phyloP scores from a whole-genome alignment of 2,888 invertebrate species.

The Athripsodes cinereus region DNA sequence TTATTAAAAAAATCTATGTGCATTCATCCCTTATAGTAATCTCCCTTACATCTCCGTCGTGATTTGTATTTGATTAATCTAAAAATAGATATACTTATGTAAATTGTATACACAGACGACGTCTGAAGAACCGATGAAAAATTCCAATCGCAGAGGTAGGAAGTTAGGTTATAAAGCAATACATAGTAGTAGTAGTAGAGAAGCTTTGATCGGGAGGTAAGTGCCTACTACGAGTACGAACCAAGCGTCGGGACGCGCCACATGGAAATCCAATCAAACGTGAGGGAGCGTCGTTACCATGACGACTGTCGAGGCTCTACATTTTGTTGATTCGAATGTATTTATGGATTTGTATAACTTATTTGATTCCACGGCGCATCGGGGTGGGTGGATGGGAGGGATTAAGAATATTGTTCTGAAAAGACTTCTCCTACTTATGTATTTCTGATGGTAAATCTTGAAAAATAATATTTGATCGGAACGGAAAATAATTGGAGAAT shows the following conservation, averaged over 20 bases:
- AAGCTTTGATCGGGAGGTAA: too few species aligned
- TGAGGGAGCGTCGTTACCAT: constrained; percentile 25
- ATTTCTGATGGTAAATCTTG: background rate
- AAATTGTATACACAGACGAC: constrained; percentile 14
- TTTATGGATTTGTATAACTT: constrained; percentile 2
- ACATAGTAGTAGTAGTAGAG: too few species aligned
- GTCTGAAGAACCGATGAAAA: constrained; percentile 15
- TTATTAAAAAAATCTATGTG: too few species aligned
- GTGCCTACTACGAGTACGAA: too few species aligned
- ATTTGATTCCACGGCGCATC: constrained; percentile 1
- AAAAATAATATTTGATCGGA: background rate
- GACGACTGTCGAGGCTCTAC: constrained; percentile 20
- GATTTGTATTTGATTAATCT: background rate
- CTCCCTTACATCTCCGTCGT: too few species aligned
- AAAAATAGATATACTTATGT: constrained; percentile 3
- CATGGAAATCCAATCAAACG: constrained; percentile 27
- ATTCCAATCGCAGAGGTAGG: constrained; percentile 25
- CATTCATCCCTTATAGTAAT: too few species aligned
- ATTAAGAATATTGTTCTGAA: background rate
- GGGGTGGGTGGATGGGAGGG: background rate
- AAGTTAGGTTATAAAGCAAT: constrained; percentile 11
- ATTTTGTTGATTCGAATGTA: constrained; percentile 2
- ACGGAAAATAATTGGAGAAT: background rate
- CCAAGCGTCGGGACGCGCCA: constrained; percentile 9
- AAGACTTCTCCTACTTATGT: background rate